phyloP scores from a whole-genome alignment of 2,797 vertebrate species.

The Smutsia gigantea region DNA sequence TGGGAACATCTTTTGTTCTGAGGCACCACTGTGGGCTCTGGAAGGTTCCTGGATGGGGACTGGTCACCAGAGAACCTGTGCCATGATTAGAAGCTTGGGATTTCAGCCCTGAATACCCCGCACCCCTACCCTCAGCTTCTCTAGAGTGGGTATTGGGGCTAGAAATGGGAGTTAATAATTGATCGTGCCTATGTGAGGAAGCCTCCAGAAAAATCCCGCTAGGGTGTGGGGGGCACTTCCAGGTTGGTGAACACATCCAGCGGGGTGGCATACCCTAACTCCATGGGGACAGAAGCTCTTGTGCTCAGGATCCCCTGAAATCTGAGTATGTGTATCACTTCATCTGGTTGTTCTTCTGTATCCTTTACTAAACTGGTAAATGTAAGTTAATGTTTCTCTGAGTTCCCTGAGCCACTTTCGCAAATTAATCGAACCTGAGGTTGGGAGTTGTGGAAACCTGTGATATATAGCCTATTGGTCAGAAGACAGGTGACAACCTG shows the following conservation, averaged over 20 bases:
- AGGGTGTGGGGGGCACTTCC: not conserved
- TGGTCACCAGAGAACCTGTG: not conserved
- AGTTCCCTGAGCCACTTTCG: not conserved
- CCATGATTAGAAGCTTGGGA: not conserved
- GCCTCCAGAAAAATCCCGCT: not conserved
- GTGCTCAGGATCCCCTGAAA: not conserved
- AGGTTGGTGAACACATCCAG: not conserved
- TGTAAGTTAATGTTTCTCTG: not conserved
- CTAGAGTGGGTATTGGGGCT: not conserved
- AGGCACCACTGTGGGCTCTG: not conserved
- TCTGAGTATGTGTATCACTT: fast-evolving
- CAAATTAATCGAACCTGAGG: not conserved
- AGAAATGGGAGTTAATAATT: not conserved
- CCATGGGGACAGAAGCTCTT: not conserved
- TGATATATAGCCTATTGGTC: not conserved
- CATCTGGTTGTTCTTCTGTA: not conserved
- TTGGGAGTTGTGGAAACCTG: not conserved
- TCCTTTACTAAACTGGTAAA: not conserved
- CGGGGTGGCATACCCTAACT: not conserved
- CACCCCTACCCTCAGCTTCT: not conserved
- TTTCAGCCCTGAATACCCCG: not conserved
- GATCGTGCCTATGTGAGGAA: not conserved
- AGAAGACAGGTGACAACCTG: not conserved
- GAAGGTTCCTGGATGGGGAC: not conserved
- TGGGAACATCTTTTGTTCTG: not conserved